These are phyloP conservation scores for Harpegnathos saltator DNA, from an alignment of 1,140 invertebrate species.

Conservation along the genomic window DNA sequence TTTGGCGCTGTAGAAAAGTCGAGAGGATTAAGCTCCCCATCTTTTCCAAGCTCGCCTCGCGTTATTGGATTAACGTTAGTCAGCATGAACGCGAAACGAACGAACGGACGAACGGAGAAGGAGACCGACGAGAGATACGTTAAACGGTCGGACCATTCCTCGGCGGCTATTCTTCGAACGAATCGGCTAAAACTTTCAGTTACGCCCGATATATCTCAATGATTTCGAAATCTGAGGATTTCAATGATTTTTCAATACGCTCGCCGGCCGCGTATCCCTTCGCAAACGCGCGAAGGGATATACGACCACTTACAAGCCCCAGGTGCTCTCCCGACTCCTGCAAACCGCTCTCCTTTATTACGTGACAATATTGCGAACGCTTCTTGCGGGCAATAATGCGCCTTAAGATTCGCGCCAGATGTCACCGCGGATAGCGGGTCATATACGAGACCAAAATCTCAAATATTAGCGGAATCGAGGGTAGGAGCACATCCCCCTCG, in stretches of 20 bases:
- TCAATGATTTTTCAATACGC: constrained; percentile 36
- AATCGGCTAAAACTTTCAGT: constrained; percentile 33
- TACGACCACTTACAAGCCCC: constrained; percentile 53
- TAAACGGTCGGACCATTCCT: not conserved
- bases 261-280: not conserved
- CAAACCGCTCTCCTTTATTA: constrained; percentile 68
- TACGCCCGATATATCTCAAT: constrained; percentile 45
- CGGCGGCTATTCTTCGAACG: not conserved
- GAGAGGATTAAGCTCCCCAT: too few species aligned
- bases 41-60: too few species aligned
- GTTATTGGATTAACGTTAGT: too few species aligned
- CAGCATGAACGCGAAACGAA: too few species aligned
- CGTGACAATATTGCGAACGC: constrained; percentile 75
- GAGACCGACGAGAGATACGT: not conserved
- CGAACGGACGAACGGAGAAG: not conserved
- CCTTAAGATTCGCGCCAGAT: constrained; percentile 76
- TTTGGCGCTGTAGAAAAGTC: too few species aligned
- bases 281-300: constrained; percentile 21
- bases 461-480: constrained; percentile 74
- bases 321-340: constrained; percentile 39
- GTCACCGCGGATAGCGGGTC: constrained; percentile 68
- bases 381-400: constrained; percentile 73
- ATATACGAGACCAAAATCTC: constrained; percentile 78
- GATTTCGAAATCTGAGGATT: constrained; percentile 28
- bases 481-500: constrained; percentile 46